A percentile compares a stretch with the other conserved stretches of the same genome.
These are phyloP conservation scores for Malachius bipustulatus DNA, from an alignment of 2,888 invertebrate species.

Conservation along the genomic window DNA sequence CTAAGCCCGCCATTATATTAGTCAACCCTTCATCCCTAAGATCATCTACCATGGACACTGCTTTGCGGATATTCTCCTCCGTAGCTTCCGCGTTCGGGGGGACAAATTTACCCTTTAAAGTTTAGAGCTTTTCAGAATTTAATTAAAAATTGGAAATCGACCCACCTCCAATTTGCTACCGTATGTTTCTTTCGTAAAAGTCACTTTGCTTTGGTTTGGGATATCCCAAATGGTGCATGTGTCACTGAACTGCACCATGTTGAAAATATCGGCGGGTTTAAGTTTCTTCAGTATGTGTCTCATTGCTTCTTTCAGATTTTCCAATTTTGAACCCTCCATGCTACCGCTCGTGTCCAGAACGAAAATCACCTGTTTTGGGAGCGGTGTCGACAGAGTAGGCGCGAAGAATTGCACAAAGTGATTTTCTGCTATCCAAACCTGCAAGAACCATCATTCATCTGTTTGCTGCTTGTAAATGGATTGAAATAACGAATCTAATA, in stretches of 20 bases:
- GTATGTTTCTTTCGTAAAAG: conserved; percentile 29
- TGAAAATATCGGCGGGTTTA: conserved; percentile 49
- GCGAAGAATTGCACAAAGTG: conserved; percentile 64
- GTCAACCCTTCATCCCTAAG: too few species aligned
- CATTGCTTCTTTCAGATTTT: conserved; percentile 54
- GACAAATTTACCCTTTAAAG: too few species aligned
- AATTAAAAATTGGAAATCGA: conserved; percentile 8
- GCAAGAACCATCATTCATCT: too few species aligned
- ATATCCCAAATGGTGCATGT: conserved; percentile 37
- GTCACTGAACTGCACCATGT: conserved; percentile 49
- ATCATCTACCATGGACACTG: too few species aligned
- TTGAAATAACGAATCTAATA: too few species aligned
- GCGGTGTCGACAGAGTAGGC: conserved; percentile 43
- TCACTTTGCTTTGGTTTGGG: neutral
- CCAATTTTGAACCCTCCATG: conserved; percentile 54
- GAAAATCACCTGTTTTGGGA: conserved; percentile 55
- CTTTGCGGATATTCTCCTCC: too few species aligned
- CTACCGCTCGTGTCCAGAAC: conserved; percentile 62
- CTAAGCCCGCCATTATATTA: conserved; percentile 51
- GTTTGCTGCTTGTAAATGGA: too few species aligned
- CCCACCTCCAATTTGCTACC: conserved; percentile 21
- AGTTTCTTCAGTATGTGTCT: conserved; percentile 48
- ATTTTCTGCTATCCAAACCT: conserved; percentile 50
- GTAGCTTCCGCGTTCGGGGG: too few species aligned
- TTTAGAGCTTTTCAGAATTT: conserved; percentile 17